phyloP scores from a whole-genome alignment of 2,113 vertebrate species.

The Psittacula cyanocephala region DNA sequence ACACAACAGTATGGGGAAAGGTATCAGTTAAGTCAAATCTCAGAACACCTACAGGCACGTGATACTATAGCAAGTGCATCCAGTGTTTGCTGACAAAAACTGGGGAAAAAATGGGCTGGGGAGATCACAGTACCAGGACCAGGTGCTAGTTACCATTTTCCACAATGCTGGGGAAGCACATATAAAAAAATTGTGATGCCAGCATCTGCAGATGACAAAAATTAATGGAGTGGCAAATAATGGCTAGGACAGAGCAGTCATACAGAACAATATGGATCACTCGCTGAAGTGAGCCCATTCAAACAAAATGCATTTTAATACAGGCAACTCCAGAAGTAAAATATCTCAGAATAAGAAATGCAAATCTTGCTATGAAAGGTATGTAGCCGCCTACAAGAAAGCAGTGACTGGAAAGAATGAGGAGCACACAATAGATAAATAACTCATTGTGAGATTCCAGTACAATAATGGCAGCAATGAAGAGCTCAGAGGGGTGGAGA shows the following conservation, averaged over 20 bases:
- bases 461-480: background rate
- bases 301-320: slow-evolving; percentile 38
- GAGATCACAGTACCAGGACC: background rate
- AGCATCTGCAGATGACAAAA: slow-evolving; percentile 24
- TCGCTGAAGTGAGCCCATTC: slow-evolving; percentile 37
- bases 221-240: slow-evolving; percentile 44
- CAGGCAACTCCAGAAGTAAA: slow-evolving; percentile 28
- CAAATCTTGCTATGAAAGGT: slow-evolving; percentile 41
- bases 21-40: background rate
- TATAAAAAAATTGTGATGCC: background rate
- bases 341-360: slow-evolving; percentile 31
- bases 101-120: background rate
- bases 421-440: background rate
- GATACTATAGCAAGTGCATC: background rate
- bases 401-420: slow-evolving; percentile 47
- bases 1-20: background rate
- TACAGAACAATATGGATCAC: slow-evolving; percentile 46
- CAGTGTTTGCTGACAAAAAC: background rate
- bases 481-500: background rate
- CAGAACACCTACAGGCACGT: background rate
- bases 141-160: background rate
- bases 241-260: slow-evolving; percentile 43
- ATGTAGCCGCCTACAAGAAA: background rate
- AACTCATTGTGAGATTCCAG: slow-evolving; percentile 12
- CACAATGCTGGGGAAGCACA: background rate